Evolutionary conservation across 2,888 invertebrate species (phyloP).

Genomic region (Priocnemis perturbator): DNA sequence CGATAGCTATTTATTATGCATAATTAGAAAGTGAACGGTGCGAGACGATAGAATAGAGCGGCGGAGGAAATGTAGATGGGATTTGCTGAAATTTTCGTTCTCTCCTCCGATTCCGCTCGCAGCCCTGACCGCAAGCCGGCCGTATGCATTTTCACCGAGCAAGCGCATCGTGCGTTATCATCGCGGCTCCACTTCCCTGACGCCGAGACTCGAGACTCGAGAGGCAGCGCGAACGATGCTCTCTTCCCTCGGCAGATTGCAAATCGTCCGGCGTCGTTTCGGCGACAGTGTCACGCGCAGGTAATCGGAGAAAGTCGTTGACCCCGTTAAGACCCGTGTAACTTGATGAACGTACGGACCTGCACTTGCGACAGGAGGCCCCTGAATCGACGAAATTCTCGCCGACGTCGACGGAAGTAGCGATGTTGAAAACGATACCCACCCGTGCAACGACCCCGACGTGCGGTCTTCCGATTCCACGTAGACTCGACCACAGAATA

Average conservation of each 20-base stretch:
- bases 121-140: no score
- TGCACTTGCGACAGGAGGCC: slow-evolving; percentile 50
- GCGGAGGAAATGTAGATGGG: no score
- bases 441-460: slow-evolving; percentile 42
- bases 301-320: slow-evolving; percentile 71
- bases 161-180: no score
- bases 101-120: neutral
- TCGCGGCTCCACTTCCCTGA: no score
- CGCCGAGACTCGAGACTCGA: no score
- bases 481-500: slow-evolving; percentile 1
- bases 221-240: no score
- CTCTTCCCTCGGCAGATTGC: slow-evolving; percentile 28
- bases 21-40: no score
- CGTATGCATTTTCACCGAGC: no score
- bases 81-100: neutral
- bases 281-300: slow-evolving; percentile 53
- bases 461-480: slow-evolving; percentile 3
- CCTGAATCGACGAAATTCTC: slow-evolving; percentile 52
- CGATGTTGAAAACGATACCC: slow-evolving; percentile 32
- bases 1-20: no score
- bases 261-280: slow-evolving; percentile 32
- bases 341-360: slow-evolving; percentile 35
- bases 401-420: slow-evolving; percentile 38
- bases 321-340: slow-evolving; percentile 56
- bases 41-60: no score